Base-by-base conservation (phyloP, 2,113 vertebrate species). In the Paedocypris sp. region DNA sequence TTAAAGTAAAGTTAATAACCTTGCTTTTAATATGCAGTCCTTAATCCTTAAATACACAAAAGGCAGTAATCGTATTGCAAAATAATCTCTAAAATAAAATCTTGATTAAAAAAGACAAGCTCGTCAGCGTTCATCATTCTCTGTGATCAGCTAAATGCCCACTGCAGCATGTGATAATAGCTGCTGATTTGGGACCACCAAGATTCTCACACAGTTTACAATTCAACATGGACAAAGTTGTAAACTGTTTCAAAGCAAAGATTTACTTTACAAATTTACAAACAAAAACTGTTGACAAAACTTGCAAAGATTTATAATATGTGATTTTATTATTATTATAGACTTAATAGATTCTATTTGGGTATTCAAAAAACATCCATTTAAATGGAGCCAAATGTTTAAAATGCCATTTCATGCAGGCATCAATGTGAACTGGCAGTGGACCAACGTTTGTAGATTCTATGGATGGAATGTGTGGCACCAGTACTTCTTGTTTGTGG, bases 391-490 rank as follows among this genome's bases (percentile, higher is more conserved):
- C 32, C 12, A 58, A 43, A 11, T 32, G 10, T 43, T 32, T 41
- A 10, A 35, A 51, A 59, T 43, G 36, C 9, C 19, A 58, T 57
- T 28, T 23, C 31, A 62, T 50, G 46, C 49, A 62, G 58, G 51
- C 63, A 62, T 46, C 16, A 62, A 62, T 20, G 51, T 39, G 22
- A 6, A 32, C 11, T 62, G 63, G 58, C 45, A 46, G 22, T 18
- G 11, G 49, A 52, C 51, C 62, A 61, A 48, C 26, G 22, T 12
- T 45, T 11, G 25, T 19, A 61, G 36, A 20, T 26, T 58, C 49
- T 39, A 45, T 62, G 50, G 31, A 70, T 58, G 16, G 49, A 53
- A 49, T 64, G 32, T 26, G 35, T 43, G 26, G 29, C 6, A 42
- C 26, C 33, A 41, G 35, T 36, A 6, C 20, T 52, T 46, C 46